Percentiles rank a stretch among this genome's conserved stretches.
Evolutionary conservation across 2,113 vertebrate genomes (phyloP).

Genomic region (Charina bottae): DNA sequence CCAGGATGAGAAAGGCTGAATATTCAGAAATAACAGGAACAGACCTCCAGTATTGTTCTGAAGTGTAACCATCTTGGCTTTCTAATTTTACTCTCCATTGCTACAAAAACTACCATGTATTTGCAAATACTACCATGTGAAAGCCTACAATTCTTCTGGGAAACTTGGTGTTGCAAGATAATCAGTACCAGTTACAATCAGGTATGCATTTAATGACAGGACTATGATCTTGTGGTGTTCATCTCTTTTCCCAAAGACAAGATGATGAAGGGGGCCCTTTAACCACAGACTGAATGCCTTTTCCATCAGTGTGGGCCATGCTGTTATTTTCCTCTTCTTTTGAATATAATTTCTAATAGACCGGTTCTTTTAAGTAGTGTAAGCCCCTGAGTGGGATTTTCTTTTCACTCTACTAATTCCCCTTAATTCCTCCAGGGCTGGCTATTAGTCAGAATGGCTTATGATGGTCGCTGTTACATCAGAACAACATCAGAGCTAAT

Average conservation of each 20-base stretch:
- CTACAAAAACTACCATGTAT: neutral
- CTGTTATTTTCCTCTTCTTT: neutral
- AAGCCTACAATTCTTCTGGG: neutral
- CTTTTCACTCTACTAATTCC: constrained; percentile 2
- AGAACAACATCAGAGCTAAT: constrained; percentile 5
- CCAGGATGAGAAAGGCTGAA: neutral
- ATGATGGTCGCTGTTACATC: constrained; percentile 13
- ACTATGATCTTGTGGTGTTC: neutral
- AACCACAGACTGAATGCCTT: neutral
- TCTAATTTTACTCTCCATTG: neutral
- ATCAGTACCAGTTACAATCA: neutral
- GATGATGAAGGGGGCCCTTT: neutral
- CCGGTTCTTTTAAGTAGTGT: constrained; percentile 11
- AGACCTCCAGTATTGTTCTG: neutral
- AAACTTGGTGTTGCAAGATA: neutral
- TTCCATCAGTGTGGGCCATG: neutral
- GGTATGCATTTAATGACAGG: neutral
- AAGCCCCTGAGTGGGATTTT: neutral
- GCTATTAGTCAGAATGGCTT: constrained; percentile 30
- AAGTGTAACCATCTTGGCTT: neutral
- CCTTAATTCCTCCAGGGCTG: neutral
- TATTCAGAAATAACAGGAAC: neutral
- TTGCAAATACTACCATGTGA: neutral
- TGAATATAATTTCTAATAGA: neutral
- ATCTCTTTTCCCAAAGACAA: neutral